phyloP scores from a whole-genome alignment of 2,113 vertebrate species.

The Amblyopsis rosae region DNA sequence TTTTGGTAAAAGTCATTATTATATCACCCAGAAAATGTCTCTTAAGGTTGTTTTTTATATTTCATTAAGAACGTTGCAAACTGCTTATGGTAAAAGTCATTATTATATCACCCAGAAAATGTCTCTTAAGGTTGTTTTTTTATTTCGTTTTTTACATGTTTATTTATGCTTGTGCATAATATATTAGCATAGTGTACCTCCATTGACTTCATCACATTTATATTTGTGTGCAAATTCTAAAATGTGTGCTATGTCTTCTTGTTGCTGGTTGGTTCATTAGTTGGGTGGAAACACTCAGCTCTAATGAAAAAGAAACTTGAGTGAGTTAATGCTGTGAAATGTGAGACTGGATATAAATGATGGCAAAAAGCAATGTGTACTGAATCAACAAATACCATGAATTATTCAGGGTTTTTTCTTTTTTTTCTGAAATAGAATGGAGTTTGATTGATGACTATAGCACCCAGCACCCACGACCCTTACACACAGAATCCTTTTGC shows the following conservation, averaged over 20 bases:
- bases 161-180: neutral
- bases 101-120: neutral
- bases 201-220: neutral
- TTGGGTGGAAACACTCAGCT: constrained; percentile 2
- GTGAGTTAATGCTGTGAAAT: constrained; percentile 35
- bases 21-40: neutral
- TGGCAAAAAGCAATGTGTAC: constrained; percentile 13
- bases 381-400: constrained; percentile 56
- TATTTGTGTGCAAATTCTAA: neutral
- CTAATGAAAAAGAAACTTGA: constrained; percentile 32
- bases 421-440: neutral
- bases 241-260: constrained; percentile 7
- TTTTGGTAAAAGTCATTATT: constrained; percentile 8
- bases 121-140: neutral
- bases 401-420: constrained; percentile 48
- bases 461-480: neutral
- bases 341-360: constrained; percentile 44
- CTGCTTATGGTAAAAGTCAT: constrained; percentile 11
- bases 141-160: neutral
- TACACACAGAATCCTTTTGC: neutral
- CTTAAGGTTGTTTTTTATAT: neutral
- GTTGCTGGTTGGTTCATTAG: constrained; percentile 8
- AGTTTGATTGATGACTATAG: neutral
- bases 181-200: neutral
- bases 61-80: neutral